A percentile compares a stretch with the other conserved stretches of the same genome.
Conservation (phyloP, 2,888 invertebrate genomes). For the Smittia aterrima region DNA sequence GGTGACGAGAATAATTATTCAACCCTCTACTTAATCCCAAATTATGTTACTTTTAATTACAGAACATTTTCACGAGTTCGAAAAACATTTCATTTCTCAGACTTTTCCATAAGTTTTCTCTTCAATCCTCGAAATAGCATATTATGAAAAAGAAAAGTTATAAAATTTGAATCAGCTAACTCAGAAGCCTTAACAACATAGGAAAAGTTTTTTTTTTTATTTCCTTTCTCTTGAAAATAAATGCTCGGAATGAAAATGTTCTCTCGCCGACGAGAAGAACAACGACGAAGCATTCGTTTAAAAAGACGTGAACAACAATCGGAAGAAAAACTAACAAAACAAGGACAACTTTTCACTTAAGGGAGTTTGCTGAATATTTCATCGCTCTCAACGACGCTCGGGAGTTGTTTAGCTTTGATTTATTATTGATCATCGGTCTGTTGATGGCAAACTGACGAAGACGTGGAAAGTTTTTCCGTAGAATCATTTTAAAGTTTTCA, state of each 20-base stretch:
- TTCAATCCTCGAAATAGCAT: no score
- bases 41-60: no score
- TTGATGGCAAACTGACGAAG: background rate
- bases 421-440: constrained; percentile 24
- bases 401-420: constrained; percentile 28
- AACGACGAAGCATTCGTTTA: background rate
- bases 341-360: constrained; percentile 38
- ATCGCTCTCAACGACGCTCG: background rate
- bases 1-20: no score
- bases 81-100: no score
- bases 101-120: no score
- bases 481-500: no score
- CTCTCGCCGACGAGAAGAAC: background rate
- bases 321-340: constrained; percentile 8
- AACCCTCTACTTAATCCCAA: no score
- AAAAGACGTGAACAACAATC: background rate
- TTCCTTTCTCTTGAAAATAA: background rate
- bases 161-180: no score
- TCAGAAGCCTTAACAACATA: background rate
- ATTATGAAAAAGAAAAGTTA: no score
- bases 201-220: background rate
- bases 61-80: no score
- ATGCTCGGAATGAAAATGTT: background rate
- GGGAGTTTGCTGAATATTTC: constrained; percentile 33
- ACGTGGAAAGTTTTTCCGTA: no score